phyloP scores from a whole-genome alignment of 2,113 vertebrate species.

The Peromyscus maniculatus region DNA sequence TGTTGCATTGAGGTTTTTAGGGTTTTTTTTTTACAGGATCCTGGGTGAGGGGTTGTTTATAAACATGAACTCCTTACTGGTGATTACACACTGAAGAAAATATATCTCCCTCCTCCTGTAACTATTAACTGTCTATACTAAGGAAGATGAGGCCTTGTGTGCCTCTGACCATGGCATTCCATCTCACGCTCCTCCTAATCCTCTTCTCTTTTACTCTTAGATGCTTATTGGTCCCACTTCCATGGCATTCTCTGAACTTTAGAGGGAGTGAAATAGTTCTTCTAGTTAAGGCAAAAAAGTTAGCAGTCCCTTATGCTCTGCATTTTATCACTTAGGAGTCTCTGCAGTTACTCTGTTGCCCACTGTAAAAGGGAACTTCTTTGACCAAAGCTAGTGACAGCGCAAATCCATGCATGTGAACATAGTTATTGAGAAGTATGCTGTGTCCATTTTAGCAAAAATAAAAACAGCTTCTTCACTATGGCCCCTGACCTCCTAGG shows the following conservation, averaged over 20 bases:
- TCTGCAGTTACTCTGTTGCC: neutral
- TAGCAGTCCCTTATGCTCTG: neutral
- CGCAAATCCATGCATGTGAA: neutral
- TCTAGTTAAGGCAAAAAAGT: no score
- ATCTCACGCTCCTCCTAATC: neutral
- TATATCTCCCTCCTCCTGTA: no score
- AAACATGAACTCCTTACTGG: neutral
- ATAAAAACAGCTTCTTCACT: neutral
- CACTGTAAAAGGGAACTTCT: neutral
- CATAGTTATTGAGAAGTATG: neutral
- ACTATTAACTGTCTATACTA: neutral
- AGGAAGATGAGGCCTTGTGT: no score
- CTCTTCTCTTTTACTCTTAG: neutral
- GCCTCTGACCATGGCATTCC: neutral
- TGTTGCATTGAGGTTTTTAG: neutral
- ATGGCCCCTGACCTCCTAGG: neutral
- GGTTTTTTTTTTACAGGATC: neutral
- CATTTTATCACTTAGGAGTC: no score
- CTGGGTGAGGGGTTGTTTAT: neutral
- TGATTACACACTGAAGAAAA: no score
- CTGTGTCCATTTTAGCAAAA: neutral
- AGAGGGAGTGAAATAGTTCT: neutral
- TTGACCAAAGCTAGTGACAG: neutral
- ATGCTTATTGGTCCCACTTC: no score
- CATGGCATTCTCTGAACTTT: neutral